phyloP scores from a whole-genome alignment of 2,797 vertebrate species.

The Brachyalestes nurse region DNA sequence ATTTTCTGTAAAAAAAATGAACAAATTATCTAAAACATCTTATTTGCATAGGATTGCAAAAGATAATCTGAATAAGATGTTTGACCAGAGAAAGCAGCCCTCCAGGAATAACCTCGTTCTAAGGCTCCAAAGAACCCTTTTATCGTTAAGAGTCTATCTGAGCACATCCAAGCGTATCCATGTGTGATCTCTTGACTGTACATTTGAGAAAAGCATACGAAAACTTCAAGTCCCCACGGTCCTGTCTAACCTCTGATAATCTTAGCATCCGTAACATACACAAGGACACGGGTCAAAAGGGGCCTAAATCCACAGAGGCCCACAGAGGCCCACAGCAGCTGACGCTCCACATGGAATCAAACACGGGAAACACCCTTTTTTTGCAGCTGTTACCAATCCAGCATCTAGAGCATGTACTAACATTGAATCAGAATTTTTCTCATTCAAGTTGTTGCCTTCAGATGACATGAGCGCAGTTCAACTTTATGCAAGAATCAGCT shows the following conservation, averaged over 20 bases:
- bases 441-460: constrained; percentile 4
- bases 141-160: neutral
- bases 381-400: constrained; percentile 7
- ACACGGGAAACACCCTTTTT: neutral
- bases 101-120: neutral
- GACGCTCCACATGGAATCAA: neutral
- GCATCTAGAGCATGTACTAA: constrained; percentile 18
- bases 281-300: neutral
- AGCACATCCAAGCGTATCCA: constrained; percentile 9
- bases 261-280: constrained; percentile 6
- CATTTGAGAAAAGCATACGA: constrained; percentile 13
- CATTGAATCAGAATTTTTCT: constrained; percentile 21
- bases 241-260: neutral
- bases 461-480: constrained; percentile 33
- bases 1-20: too few relatives aligned
- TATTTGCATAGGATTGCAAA: too few relatives aligned
- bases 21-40: too few relatives aligned
- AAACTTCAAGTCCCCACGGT: neutral
- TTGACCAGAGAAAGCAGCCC: constrained; percentile 1
- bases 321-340: neutral
- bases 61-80: too few relatives aligned
- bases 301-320: neutral
- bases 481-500: constrained; percentile 51
- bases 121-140: neutral
- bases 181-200: constrained; percentile 15